These are phyloP conservation scores for Laspeyria flexula DNA, from an alignment of 2,888 invertebrate genomes.

Conservation along the genomic window DNA sequence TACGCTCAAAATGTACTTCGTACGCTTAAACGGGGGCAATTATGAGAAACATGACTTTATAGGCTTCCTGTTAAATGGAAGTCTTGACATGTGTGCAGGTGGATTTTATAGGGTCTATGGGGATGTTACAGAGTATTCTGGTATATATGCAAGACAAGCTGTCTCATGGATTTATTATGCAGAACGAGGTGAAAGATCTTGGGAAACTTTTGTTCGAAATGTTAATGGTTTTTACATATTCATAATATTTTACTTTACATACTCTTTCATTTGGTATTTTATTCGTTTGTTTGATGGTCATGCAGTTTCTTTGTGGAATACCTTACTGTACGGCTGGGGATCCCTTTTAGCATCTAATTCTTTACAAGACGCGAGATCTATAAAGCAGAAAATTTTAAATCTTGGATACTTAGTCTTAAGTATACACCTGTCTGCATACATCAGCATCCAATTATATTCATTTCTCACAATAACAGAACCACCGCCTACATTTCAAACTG, in stretches of 20 bases:
- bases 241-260: slow-evolving; percentile 60
- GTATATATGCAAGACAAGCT: slow-evolving; percentile 61
- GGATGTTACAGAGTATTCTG: slow-evolving; percentile 67
- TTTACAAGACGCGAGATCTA: slow-evolving; percentile 54
- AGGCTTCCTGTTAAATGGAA: slow-evolving; percentile 60
- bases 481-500: slow-evolving; percentile 61
- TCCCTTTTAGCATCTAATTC: slow-evolving; percentile 61
- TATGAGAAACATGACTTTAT: slow-evolving; percentile 45
- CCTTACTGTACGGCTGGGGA: slow-evolving; percentile 65
- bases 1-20: slow-evolving; percentile 54
- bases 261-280: slow-evolving; percentile 57
- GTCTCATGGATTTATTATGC: slow-evolving; percentile 66
- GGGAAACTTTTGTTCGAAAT: slow-evolving; percentile 60
- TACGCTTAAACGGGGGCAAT: too few species aligned
- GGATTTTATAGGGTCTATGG: slow-evolving; percentile 68
- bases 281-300: slow-evolving; percentile 55
- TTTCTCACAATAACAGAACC: slow-evolving; percentile 66
- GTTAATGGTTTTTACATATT: slow-evolving; percentile 63
- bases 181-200: slow-evolving; percentile 57
- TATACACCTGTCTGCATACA: slow-evolving; percentile 62
- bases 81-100: slow-evolving; percentile 67
- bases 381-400: slow-evolving; percentile 67
- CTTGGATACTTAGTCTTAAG: slow-evolving; percentile 62
- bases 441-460: slow-evolving; percentile 66
- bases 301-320: slow-evolving; percentile 46